These are phyloP conservation scores for Scopus umbretta DNA, from an alignment of 2,113 vertebrate genomes.

Conservation along the genomic window DNA sequence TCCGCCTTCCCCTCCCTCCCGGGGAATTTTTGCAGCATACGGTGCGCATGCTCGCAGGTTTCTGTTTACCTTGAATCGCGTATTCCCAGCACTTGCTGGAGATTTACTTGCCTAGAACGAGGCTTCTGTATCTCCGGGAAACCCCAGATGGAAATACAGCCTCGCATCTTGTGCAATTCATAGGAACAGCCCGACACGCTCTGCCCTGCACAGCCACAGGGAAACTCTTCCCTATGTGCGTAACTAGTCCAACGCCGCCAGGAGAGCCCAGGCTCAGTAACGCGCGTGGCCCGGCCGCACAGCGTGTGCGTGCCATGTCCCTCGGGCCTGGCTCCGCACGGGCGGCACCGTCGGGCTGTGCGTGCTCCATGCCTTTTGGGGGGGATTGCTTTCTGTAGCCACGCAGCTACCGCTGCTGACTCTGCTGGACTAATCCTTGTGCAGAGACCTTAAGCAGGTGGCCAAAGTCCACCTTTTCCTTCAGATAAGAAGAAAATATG, in stretches of 20 bases:
- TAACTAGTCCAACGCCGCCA: background rate
- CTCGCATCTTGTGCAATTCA: background rate
- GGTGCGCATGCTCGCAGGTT: fast-evolving
- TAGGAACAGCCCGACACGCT: fast-evolving
- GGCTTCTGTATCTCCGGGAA: background rate
- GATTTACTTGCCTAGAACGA: background rate
- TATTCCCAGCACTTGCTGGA: background rate
- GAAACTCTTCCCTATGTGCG: background rate
- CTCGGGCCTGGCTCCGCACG: fast-evolving
- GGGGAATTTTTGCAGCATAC: background rate
- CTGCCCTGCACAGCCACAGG: too few species aligned
- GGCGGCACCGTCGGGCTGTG: background rate
- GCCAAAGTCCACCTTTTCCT: background rate
- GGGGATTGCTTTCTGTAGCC: too few species aligned
- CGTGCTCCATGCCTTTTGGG: background rate
- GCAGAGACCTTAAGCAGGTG: background rate
- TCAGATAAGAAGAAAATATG: background rate
- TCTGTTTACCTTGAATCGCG: background rate
- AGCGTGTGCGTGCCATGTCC: background rate
- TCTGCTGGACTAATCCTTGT: background rate
- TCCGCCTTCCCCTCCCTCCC: background rate
- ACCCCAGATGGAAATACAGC: background rate
- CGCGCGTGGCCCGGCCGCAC: background rate
- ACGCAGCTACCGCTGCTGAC: background rate
- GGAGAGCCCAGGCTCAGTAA: background rate